Base-by-base conservation (phyloP, 2,797 vertebrate genomes). In the Enoplosus armatus region DNA sequence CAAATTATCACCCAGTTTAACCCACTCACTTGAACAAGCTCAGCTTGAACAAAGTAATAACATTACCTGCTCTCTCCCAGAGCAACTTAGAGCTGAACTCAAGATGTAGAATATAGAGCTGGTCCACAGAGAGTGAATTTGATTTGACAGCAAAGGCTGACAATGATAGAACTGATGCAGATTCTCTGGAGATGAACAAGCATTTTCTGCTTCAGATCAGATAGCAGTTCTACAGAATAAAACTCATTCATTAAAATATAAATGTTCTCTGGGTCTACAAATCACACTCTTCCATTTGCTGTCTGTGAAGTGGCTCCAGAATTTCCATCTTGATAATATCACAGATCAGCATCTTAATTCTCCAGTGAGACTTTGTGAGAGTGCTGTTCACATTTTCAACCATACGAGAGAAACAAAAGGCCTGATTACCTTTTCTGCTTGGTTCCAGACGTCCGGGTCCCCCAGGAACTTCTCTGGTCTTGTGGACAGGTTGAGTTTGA, bases 401-500 rank as follows among this genome's bases (percentile, higher is more conserved):
- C 53, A 24, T 8, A 72, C 3, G 4, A 67, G 7, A 47, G 61
- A 63, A 85, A 67, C 56, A 71, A 60, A 43, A 69, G 24, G 39
- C 11, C 8, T 31, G 50, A 66, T 85, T 91, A 99, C 98, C 96
- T 98, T 99, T 92, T 99, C 98, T 51, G 98, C 98, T 77, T 96
- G 95, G 89, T 97, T 95, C 98, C 98, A 99, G 55, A 98, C 88
- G 85, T 95, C 94, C 56, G 95, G 90, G 45, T 99, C 98, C 72
- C 98, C 98, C 47, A 99, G 95, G 85, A 97, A 99, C 88, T 99
- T 99, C 92, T 99, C 98, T 4, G 98, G 98, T 74, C 97, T 96
- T 61, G 98, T 99, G 78, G 98, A 98, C 67, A 99, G 97, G 92
- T 99, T 97, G 75, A 99, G 93, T 95, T 99, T 99, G 92, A 99